Evolutionary conservation across 2,113 vertebrate species (phyloP).

Genomic region (Panurus biarmicus): DNA sequence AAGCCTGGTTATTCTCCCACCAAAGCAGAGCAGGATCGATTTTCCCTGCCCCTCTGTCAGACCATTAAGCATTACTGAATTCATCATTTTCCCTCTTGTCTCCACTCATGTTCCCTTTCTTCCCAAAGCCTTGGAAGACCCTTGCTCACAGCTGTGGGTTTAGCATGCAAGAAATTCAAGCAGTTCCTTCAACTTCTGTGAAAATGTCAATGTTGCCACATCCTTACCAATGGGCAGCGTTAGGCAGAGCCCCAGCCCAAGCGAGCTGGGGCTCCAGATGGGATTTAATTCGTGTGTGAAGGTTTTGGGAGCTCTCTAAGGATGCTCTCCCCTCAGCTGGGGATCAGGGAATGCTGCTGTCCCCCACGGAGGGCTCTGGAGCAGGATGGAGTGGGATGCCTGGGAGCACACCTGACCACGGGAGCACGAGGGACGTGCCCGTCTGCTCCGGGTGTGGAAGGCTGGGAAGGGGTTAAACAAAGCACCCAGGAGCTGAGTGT

Average conservation of each 20-base stretch:
- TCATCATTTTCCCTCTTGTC: neutral
- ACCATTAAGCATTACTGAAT: neutral
- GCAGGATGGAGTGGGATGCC: accelerated
- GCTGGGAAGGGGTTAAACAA: neutral
- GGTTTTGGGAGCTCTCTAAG: neutral
- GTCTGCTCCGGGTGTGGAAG: accelerated
- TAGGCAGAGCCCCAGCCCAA: accelerated
- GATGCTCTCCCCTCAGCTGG: accelerated
- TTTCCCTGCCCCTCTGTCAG: neutral
- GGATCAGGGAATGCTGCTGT: accelerated
- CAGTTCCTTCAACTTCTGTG: neutral
- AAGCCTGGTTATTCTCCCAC: neutral
- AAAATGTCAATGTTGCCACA: accelerated
- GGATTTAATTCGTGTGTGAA: accelerated
- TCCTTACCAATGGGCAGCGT: accelerated
- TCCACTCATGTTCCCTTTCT: neutral
- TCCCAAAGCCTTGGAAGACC: neutral
- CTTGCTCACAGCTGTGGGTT: neutral
- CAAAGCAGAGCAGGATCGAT: neutral
- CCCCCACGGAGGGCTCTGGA: neutral
- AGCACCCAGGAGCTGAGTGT: neutral
- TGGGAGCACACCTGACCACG: accelerated
- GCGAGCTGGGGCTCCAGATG: accelerated
- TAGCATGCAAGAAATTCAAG: neutral
- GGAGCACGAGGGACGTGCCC: neutral